Evolutionary conservation across 2,888 invertebrate genomes (phyloP), one percentile per base, ranked within the genome.

Genomic region (Philonicus albiceps): DNA sequence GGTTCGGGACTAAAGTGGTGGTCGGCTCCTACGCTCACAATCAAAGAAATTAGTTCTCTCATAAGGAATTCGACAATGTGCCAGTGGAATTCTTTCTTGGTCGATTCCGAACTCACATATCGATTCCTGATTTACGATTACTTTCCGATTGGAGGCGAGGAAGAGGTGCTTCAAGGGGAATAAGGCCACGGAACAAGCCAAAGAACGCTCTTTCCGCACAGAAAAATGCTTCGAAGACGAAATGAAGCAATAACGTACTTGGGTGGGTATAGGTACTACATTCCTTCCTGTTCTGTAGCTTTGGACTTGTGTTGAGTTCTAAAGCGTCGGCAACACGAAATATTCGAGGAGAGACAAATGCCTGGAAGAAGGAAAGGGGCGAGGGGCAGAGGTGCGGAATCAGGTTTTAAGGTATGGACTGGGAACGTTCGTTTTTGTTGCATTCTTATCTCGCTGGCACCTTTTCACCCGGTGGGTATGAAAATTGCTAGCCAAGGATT

Each of bases 191-290:
- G 64, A 34, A 64, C 30, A 43, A 83, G 31, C 49, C 16, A 55
- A 49, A 55, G 30, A 49, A 83, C 37, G 81, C 34, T 34, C 43
- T 83, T 31, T 37, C 64, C 55, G 13, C 64, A 49, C 55, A 53
- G 80, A 81, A 49, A 49, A 34, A 31, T 55, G n/a, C 80, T 31
- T 22, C 64, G 22, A 34, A 64, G 43, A 83, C 37, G 64, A 64
- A 83, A 83, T 83, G 81, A 83, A 83, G 81, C 81, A 83, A 83
- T 83, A 83, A 83, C 37, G 64, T 83, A 55, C 64, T 64, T 64
- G 64, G 64, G 78, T 53, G 78, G 78, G 78, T 43, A 78, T 43
- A 78, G 49, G 78, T 37, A 83, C 81, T 83, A 37, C 37, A 83
- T 83, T 83, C 81, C 81, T 83, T 13, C 37, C 19, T 83, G 81